Conservation (phyloP, 2,888 invertebrate species). For the Dynastes maya region DNA sequence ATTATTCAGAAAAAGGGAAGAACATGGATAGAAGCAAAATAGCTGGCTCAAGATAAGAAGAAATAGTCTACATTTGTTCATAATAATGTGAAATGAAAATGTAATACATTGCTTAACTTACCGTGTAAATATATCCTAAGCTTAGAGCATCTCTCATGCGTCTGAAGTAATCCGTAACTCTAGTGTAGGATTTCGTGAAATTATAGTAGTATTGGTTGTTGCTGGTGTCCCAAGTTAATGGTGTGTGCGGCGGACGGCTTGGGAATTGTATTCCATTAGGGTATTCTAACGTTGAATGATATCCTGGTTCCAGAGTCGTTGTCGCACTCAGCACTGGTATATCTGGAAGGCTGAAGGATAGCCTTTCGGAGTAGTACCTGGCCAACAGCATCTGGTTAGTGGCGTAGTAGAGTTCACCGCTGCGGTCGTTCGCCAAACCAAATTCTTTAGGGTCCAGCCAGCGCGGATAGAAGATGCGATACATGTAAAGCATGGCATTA, state of each 20-base stretch:
- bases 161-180: slow-evolving; percentile 73
- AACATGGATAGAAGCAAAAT: no score
- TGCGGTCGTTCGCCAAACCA: slow-evolving; percentile 65
- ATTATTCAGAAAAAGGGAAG: no score
- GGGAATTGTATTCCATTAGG: slow-evolving; percentile 77
- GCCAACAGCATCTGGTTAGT: slow-evolving; percentile 79
- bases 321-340: slow-evolving; percentile 72
- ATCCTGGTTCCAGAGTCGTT: slow-evolving; percentile 69
- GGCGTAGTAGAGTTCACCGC: slow-evolving; percentile 77
- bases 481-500: slow-evolving; percentile 77
- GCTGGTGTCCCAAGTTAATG: slow-evolving; percentile 8
- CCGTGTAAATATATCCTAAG: slow-evolving; percentile 71
- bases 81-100: no score
- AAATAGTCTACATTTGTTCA: no score
- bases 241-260: slow-evolving; percentile 68
- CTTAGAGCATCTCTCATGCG: slow-evolving; percentile 78
- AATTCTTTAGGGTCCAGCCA: slow-evolving; percentile 73
- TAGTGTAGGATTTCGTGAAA: slow-evolving; percentile 68
- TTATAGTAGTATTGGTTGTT: slow-evolving; percentile 61
- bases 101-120: slow-evolving; percentile 52
- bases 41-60: no score
- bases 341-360: slow-evolving; percentile 76
- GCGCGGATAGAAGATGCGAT: slow-evolving; percentile 77
- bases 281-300: slow-evolving; percentile 76
- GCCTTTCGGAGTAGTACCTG: slow-evolving; percentile 81